Conservation (phyloP, 2,888 invertebrate genomes). For the Leptopilina syphax region DNA sequence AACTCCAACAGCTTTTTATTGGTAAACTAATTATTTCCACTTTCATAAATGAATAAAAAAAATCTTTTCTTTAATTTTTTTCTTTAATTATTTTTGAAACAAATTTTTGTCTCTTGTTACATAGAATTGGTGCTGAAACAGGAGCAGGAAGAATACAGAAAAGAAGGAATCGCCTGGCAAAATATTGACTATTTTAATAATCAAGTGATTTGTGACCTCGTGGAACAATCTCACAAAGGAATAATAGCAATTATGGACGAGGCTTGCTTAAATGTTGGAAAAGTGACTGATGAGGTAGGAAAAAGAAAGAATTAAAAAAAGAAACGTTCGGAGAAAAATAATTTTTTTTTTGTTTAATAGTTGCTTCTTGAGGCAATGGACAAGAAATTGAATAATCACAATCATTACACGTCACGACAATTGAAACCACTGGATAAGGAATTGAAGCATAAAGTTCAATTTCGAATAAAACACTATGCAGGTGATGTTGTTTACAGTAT, state of each 20-base stretch:
- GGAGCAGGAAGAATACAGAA: slow-evolving; percentile 97
- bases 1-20: slow-evolving; percentile 97
- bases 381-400: slow-evolving; percentile 89
- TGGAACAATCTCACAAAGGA: slow-evolving; percentile 95
- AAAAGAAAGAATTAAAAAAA: neutral
- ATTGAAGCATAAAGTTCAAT: slow-evolving; percentile 87
- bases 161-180: slow-evolving; percentile 97
- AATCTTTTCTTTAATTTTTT: slow-evolving; percentile 1
- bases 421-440: slow-evolving; percentile 89
- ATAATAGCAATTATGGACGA: slow-evolving; percentile 97
- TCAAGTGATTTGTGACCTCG: slow-evolving; percentile 95
- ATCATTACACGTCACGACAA: slow-evolving; percentile 94
- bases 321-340: neutral
- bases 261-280: slow-evolving; percentile 96
- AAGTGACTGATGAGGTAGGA: slow-evolving; percentile 83
- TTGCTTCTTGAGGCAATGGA: slow-evolving; percentile 96
- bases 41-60: too few relatives aligned
- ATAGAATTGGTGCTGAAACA: slow-evolving; percentile 96
- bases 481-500: slow-evolving; percentile 96
- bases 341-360: slow-evolving; percentile 69
- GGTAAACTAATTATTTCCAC: slow-evolving; percentile 78
- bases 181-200: slow-evolving; percentile 98
- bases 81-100: neutral
- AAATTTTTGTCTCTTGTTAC: neutral
- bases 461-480: slow-evolving; percentile 94